A percentile compares a stretch with the other conserved stretches of the same genome.
Conservation (phyloP, 2,888 invertebrate genomes). For the Azorinus chamasolen region DNA sequence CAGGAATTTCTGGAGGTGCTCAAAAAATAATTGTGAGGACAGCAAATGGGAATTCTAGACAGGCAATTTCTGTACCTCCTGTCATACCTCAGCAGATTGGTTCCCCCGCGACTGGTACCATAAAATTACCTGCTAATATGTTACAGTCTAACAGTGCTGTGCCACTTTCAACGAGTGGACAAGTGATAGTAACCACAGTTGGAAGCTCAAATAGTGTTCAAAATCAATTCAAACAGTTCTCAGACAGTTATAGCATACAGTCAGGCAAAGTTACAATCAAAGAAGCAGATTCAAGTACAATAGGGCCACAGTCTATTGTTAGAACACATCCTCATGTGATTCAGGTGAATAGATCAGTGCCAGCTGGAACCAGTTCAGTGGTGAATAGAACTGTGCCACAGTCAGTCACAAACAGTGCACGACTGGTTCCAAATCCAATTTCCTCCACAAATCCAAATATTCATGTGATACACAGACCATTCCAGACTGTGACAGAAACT, state of each 20-base stretch:
- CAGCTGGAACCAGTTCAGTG: not conserved
- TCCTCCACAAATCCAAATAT: conserved; percentile 34
- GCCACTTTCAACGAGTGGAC: conserved; percentile 12
- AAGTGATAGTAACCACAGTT: conserved; percentile 16
- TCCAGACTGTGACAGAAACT: conserved; percentile 37
- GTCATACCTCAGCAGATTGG: conserved; percentile 30
- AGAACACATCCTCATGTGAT: conserved; percentile 49
- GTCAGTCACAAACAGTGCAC: conserved; percentile 17
- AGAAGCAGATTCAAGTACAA: not conserved
- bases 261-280: conserved; percentile 6
- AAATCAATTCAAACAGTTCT: conserved; percentile 53
- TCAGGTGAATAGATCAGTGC: conserved; percentile 39
- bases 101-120: conserved; percentile 26
- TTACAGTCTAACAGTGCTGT: conserved; percentile 30
- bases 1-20: conserved; percentile 30
- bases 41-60: conserved; percentile 35
- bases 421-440: conserved; percentile 35
- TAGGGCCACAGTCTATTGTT: not conserved
- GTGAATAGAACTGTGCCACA: conserved; percentile 16
- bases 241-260: conserved; percentile 18
- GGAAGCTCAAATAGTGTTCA: conserved; percentile 31
- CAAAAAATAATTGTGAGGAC: conserved; percentile 62
- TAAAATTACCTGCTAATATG: conserved; percentile 26
- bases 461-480: conserved; percentile 62
- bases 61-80: conserved; percentile 36